These are phyloP conservation scores for Heliconius melpomene DNA, from an alignment of 1,140 invertebrate genomes.

Conservation along the genomic window DNA sequence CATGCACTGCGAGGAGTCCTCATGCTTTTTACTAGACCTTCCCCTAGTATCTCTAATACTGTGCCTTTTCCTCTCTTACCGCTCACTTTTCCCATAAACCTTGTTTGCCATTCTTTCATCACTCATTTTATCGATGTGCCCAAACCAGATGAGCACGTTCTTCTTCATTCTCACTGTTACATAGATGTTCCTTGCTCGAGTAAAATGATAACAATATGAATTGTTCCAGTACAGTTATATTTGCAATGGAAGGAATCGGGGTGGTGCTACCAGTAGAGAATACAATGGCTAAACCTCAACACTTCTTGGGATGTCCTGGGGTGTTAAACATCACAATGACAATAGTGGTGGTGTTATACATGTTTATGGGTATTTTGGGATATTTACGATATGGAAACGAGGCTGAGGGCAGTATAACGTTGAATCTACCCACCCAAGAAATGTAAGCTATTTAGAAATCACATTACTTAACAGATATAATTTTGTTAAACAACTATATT, in stretches of 20 bases:
- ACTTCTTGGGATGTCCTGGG: slow-evolving; percentile 91
- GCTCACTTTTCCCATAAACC: too few species aligned
- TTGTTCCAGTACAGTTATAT: slow-evolving; percentile 86
- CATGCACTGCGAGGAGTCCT: too few species aligned
- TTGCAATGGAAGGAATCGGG: slow-evolving; percentile 92
- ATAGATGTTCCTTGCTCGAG: too few species aligned
- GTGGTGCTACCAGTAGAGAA: slow-evolving; percentile 94
- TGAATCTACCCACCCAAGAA: slow-evolving; percentile 85
- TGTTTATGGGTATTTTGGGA: slow-evolving; percentile 91
- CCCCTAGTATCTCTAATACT: too few species aligned
- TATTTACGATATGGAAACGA: slow-evolving; percentile 89
- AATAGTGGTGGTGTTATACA: slow-evolving; percentile 88
- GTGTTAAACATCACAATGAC: slow-evolving; percentile 93
- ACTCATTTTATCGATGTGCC: too few species aligned
- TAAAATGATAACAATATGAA: neutral
- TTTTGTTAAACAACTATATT: too few species aligned
- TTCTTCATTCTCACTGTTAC: too few species aligned
- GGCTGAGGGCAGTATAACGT: slow-evolving; percentile 86
- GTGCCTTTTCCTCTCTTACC: too few species aligned
- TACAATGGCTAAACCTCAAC: slow-evolving; percentile 89
- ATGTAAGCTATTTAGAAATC: slow-evolving; percentile 77
- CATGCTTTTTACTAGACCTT: too few species aligned
- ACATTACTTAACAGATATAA: neutral
- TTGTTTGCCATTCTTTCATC: too few species aligned
- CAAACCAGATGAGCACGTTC: too few species aligned